Percentiles rank a stretch among this genome's conserved stretches.
Conservation (phyloP, 2,888 invertebrate species). For the Heteropelma amictum region DNA sequence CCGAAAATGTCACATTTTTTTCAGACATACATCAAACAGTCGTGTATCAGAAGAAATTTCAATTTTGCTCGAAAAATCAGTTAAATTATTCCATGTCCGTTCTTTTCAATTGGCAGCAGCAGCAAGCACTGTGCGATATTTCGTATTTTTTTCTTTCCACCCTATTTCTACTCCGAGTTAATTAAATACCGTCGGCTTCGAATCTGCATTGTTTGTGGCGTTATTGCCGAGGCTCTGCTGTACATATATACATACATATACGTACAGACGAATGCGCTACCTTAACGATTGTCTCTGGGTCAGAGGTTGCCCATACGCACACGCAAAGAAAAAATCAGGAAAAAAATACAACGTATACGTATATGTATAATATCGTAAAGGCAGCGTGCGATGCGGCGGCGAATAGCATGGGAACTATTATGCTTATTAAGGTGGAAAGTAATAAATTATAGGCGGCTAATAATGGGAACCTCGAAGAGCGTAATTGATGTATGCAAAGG, state of each 20-base stretch:
- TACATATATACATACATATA: conserved; percentile 5
- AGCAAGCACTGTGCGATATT: background rate
- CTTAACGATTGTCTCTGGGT: conserved; percentile 77
- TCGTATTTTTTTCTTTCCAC: conserved; percentile 2
- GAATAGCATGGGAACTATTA: conserved; percentile 76
- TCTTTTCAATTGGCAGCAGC: background rate
- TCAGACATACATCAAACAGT: too few relatives aligned
- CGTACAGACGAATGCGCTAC: conserved; percentile 71
- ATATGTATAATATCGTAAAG: conserved; percentile 45
- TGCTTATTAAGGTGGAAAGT: conserved; percentile 77
- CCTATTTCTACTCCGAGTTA: conserved; percentile 61
- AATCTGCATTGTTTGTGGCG: conserved; percentile 22
- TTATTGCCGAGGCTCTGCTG: conserved; percentile 1
- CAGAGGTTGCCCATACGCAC: conserved; percentile 70
- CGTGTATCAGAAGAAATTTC: too few relatives aligned
- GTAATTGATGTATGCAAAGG: conserved; percentile 76
- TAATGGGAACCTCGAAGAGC: conserved; percentile 71
- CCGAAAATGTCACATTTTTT: background rate
- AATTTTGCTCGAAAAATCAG: too few relatives aligned
- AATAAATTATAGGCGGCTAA: conserved; percentile 76
- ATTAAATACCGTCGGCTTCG: conserved; percentile 72
- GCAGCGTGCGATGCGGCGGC: conserved; percentile 57
- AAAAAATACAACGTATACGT: conserved; percentile 18
- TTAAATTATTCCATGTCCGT: background rate
- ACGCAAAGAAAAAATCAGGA: conserved; percentile 45